Percentiles rank a stretch among this genome's conserved stretches.
Evolutionary conservation across 1,140 invertebrate species (phyloP).

Genomic region (Phymastichus coffea): DNA sequence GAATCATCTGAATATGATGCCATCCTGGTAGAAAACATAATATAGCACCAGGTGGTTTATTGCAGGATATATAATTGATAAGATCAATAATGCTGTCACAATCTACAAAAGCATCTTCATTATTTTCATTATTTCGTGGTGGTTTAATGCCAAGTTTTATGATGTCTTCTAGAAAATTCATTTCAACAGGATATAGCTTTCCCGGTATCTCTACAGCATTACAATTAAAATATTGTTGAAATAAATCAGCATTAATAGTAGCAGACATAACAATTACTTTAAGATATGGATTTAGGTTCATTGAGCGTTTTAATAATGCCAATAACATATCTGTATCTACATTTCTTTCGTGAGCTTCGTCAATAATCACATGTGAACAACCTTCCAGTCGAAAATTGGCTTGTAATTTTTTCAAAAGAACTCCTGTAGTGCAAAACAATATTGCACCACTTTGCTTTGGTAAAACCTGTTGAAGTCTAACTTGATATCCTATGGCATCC

Average conservation of each 20-base stretch:
- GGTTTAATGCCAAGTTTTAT: slow-evolving; percentile 9
- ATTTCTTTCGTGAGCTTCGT: slow-evolving; percentile 76
- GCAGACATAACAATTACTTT: slow-evolving; percentile 85
- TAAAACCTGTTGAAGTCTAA: slow-evolving; percentile 40
- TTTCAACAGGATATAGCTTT: slow-evolving; percentile 60
- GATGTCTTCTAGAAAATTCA: slow-evolving; percentile 59
- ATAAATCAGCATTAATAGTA: slow-evolving; percentile 73
- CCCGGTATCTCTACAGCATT: slow-evolving; percentile 55
- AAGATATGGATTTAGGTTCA: slow-evolving; percentile 53
- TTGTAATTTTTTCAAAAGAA: slow-evolving; percentile 70
- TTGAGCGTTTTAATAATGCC: slow-evolving; percentile 56
- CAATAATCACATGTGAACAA: slow-evolving; percentile 72
- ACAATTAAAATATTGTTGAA: slow-evolving; percentile 72
- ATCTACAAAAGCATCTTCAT: slow-evolving; percentile 28
- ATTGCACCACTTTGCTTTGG: slow-evolving; percentile 54
- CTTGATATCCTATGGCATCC: slow-evolving; percentile 82
- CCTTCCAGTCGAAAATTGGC: slow-evolving; percentile 51
- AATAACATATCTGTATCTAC: slow-evolving; percentile 67
- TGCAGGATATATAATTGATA: slow-evolving; percentile 49
- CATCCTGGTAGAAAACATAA: slow-evolving; percentile 69
- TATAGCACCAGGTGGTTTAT: slow-evolving; percentile 60
- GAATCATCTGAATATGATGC: slow-evolving; percentile 54
- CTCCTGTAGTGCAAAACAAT: slow-evolving; percentile 75
- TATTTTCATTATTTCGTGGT: neutral
- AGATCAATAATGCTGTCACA: slow-evolving; percentile 35